phyloP scores from a whole-genome alignment of 2,888 invertebrate species.

The Eubasilissa splendida region DNA sequence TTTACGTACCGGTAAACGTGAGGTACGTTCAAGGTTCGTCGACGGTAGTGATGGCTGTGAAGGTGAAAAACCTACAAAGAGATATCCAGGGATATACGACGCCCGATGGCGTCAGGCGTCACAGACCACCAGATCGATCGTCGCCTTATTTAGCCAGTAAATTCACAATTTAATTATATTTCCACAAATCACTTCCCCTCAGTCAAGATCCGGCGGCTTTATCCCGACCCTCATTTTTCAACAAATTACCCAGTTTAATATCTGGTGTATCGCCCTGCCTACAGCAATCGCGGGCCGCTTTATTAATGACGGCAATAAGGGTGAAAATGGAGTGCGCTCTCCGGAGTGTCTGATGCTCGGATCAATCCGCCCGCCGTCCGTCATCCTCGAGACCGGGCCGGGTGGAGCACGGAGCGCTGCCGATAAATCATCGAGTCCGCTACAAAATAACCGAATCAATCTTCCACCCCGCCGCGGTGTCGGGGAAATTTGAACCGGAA shows the following conservation, averaged over 20 bases:
- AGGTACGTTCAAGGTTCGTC: no score
- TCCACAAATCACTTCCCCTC: background rate
- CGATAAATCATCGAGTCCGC: slow-evolving; percentile 27
- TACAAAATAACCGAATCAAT: slow-evolving; percentile 41
- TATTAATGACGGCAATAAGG: slow-evolving; percentile 30
- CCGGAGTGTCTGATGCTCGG: slow-evolving; percentile 9
- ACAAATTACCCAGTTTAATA: slow-evolving; percentile 2
- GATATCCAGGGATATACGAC: no score
- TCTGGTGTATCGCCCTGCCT: slow-evolving; percentile 6
- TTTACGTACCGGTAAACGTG: no score
- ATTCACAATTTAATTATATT: no score
- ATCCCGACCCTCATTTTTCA: background rate
- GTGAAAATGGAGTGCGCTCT: slow-evolving; percentile 2
- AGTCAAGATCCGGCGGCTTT: background rate
- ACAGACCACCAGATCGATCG: no score
- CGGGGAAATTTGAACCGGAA: slow-evolving; percentile 14
- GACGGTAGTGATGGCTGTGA: no score
- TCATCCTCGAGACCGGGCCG: slow-evolving; percentile 14
- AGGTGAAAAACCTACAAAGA: no score
- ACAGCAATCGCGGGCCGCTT: background rate
- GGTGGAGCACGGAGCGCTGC: background rate
- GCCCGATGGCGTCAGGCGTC: no score
- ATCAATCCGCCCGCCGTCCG: slow-evolving; percentile 22
- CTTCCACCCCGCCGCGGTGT: background rate
- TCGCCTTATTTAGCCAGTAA: no score